phyloP scores from a whole-genome alignment of 1,140 invertebrate genomes.

The Calliopsis andreniformis region DNA sequence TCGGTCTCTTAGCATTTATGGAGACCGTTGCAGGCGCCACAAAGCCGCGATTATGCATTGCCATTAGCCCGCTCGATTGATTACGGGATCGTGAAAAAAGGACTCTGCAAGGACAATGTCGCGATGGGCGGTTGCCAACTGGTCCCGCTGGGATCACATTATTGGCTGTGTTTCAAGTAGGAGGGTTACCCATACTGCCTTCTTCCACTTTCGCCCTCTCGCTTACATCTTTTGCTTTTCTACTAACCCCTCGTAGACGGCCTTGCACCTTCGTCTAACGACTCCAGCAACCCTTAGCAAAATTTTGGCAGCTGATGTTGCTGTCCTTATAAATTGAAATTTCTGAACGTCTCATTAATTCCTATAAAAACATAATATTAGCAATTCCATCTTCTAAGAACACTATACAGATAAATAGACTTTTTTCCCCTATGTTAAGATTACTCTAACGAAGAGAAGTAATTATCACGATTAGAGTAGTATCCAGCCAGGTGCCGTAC shows the following conservation, averaged over 20 bases:
- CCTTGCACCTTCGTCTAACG: slow-evolving; percentile 26
- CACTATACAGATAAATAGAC: no score
- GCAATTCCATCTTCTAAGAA: no score
- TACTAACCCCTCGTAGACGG: slow-evolving; percentile 17
- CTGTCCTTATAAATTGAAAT: no score
- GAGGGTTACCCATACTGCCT: slow-evolving; percentile 44
- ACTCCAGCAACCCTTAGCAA: neutral
- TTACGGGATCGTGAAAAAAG: slow-evolving; percentile 69
- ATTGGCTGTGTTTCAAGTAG: slow-evolving; percentile 69
- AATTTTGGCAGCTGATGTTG: no score
- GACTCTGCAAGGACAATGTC: slow-evolving; percentile 74
- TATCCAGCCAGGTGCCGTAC: no score
- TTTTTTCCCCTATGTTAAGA: no score
- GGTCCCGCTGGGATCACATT: slow-evolving; percentile 76
- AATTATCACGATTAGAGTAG: no score
- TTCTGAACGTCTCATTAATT: no score
- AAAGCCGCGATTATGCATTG: slow-evolving; percentile 67
- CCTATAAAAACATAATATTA: no score
- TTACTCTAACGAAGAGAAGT: no score
- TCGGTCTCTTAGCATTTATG: slow-evolving; percentile 55
- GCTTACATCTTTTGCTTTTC: slow-evolving; percentile 11
- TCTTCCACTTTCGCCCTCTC: slow-evolving; percentile 31
- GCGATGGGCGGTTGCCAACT: slow-evolving; percentile 80
- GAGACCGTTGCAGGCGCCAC: slow-evolving; percentile 47
- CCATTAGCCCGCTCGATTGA: slow-evolving; percentile 73